Percentiles rank a stretch among this genome's conserved stretches.
Conservation (phyloP, 2,888 invertebrate genomes). For the Aquatica leii region DNA sequence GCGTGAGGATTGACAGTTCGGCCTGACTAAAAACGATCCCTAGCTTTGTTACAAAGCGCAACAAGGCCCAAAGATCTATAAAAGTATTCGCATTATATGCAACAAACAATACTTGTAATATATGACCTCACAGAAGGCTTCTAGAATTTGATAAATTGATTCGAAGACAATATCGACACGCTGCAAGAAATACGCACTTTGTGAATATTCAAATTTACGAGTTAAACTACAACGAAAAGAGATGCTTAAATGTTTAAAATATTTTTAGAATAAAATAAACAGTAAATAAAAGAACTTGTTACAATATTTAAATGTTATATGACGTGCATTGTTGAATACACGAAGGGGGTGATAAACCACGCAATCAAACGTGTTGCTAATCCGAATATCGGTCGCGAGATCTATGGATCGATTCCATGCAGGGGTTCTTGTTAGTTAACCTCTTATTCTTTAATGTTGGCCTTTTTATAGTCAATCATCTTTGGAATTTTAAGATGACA, state of each 20-base stretch:
- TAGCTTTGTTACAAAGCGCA: slow-evolving; percentile 45
- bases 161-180: slow-evolving; percentile 37
- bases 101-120: slow-evolving; percentile 44
- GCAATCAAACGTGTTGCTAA: slow-evolving; percentile 50
- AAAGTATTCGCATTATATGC: slow-evolving; percentile 51
- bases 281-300: slow-evolving; percentile 30
- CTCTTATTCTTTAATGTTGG: slow-evolving; percentile 48
- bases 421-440: slow-evolving; percentile 54
- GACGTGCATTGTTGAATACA: slow-evolving; percentile 32
- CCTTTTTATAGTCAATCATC: slow-evolving; percentile 49
- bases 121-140: slow-evolving; percentile 46
- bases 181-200: too few species aligned
- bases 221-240: too few species aligned
- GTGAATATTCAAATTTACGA: background rate
- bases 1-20: slow-evolving; percentile 48
- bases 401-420: slow-evolving; percentile 46
- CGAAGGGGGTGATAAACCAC: slow-evolving; percentile 40
- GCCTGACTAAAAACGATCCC: slow-evolving; percentile 50
- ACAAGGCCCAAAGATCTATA: slow-evolving; percentile 52
- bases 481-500: slow-evolving; percentile 39
- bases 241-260: too few species aligned
- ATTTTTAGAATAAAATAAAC: background rate
- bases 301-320: slow-evolving; percentile 33
- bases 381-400: slow-evolving; percentile 49
- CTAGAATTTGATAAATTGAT: slow-evolving; percentile 43